Conservation (phyloP, 64 coral and sea anemone species). For the Trachythela sp. region DNA sequence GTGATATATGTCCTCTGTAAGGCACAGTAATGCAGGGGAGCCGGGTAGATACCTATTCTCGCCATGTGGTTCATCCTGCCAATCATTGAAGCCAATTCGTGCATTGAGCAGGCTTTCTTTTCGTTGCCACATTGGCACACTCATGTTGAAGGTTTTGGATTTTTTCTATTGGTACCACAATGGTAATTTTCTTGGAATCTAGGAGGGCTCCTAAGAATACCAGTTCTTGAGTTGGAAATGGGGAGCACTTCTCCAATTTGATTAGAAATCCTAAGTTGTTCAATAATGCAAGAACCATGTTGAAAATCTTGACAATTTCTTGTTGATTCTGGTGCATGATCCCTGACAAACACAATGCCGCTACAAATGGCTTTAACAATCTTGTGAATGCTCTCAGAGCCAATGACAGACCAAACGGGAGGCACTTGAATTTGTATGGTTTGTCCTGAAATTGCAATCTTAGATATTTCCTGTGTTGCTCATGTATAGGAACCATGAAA, state of each 20-base stretch:
- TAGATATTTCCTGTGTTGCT: constrained; percentile 26
- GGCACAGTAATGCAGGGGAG: constrained; percentile 39
- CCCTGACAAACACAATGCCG: not conserved
- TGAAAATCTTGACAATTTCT: not conserved
- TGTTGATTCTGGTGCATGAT: constrained; percentile 26
- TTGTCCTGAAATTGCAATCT: not conserved
- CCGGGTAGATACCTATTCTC: not conserved
- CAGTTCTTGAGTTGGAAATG: not conserved
- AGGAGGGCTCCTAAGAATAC: not conserved
- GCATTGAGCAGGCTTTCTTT: not conserved
- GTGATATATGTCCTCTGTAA: constrained; percentile 6
- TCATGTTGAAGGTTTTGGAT: constrained; percentile 10
- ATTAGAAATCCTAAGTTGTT: not conserved
- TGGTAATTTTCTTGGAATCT: not conserved
- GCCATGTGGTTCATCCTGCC: constrained; percentile 24
- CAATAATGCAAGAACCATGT: not conserved
- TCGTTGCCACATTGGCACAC: not conserved
- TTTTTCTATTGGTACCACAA: not conserved
- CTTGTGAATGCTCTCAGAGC: constrained; percentile 26
- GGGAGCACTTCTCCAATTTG: not conserved
- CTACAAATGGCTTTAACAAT: constrained; percentile 25
- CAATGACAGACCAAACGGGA: constrained; percentile 34
- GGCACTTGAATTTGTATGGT: constrained; percentile 40
- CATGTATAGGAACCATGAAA: constrained; percentile 13
- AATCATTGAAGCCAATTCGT: not conserved